These are phyloP conservation scores for Burhinus bistriatus DNA, from an alignment of 2,113 vertebrate species.

Conservation along the genomic window DNA sequence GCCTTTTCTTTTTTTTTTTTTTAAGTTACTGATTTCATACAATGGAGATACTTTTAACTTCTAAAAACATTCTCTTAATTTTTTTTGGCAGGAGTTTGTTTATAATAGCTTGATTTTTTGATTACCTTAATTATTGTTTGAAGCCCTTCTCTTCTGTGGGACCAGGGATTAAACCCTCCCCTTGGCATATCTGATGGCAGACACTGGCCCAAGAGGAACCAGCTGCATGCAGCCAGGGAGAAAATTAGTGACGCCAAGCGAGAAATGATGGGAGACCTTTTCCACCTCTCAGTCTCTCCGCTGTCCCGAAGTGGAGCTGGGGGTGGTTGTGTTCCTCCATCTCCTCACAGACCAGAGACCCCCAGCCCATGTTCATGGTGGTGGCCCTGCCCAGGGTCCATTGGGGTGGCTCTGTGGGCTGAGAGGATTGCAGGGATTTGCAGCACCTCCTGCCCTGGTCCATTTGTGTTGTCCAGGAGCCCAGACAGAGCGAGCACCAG, in stretches of 20 bases:
- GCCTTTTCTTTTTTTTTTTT: neutral
- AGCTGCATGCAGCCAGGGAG: neutral
- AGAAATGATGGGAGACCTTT: neutral
- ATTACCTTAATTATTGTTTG: neutral
- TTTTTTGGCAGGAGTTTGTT: neutral
- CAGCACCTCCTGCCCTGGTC: neutral
- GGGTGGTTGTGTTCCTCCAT: neutral
- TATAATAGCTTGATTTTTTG: neutral
- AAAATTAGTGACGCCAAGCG: neutral
- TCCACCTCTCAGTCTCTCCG: neutral
- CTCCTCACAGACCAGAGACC: neutral
- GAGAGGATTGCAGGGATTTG: too few species aligned
- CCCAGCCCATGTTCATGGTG: accelerated
- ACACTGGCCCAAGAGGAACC: neutral
- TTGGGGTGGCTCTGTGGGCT: neutral
- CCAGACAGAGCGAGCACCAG: accelerated
- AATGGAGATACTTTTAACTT: neutral
- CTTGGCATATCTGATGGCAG: neutral
- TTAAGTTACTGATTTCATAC: neutral
- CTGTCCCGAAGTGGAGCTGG: neutral
- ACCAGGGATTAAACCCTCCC: neutral
- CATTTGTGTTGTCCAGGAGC: neutral
- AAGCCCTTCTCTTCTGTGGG: neutral
- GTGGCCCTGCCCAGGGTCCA: neutral
- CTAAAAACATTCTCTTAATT: neutral